phyloP scores from a whole-genome alignment of 2,888 invertebrate species.

The Himalopsyche anomala region DNA sequence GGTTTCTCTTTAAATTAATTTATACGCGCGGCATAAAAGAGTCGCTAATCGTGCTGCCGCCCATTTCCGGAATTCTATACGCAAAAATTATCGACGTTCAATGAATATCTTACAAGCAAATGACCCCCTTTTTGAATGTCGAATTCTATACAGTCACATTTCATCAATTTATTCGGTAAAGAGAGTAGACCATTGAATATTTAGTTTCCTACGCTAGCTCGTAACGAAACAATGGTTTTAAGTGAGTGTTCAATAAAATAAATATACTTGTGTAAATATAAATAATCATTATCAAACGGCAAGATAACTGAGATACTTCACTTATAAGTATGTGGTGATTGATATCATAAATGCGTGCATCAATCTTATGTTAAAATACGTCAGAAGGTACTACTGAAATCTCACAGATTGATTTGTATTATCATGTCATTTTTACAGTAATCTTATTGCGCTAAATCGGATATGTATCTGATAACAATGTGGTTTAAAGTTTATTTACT shows the following conservation, averaged over 20 bases:
- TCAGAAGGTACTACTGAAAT: not conserved
- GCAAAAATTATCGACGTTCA: conserved; percentile 54
- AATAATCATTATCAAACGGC: too few relatives aligned
- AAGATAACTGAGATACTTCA: too few relatives aligned
- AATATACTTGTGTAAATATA: too few relatives aligned
- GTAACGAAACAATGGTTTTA: not conserved
- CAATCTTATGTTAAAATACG: not conserved
- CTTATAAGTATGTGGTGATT: too few relatives aligned
- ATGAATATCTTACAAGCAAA: conserved; percentile 46
- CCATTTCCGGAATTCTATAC: conserved; percentile 48
- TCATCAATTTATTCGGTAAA: conserved; percentile 16
- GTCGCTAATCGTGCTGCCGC: conserved; percentile 41
- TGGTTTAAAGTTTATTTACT: not conserved
- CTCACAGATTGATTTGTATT: too few relatives aligned
- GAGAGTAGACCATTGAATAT: conserved; percentile 12
- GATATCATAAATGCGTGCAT: not conserved
- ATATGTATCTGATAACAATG: conserved; percentile 11
- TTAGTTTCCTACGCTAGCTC: not conserved
- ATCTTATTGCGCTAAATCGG: too few relatives aligned
- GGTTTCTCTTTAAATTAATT: conserved; percentile 47
- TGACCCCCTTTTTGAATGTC: conserved; percentile 24
- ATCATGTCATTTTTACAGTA: too few relatives aligned
- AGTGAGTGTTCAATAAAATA: not conserved
- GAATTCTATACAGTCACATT: conserved; percentile 28
- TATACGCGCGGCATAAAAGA: conserved; percentile 14